Base-by-base conservation (phyloP, 2,113 vertebrate genomes). In the Tauraco erythrolophus region DNA sequence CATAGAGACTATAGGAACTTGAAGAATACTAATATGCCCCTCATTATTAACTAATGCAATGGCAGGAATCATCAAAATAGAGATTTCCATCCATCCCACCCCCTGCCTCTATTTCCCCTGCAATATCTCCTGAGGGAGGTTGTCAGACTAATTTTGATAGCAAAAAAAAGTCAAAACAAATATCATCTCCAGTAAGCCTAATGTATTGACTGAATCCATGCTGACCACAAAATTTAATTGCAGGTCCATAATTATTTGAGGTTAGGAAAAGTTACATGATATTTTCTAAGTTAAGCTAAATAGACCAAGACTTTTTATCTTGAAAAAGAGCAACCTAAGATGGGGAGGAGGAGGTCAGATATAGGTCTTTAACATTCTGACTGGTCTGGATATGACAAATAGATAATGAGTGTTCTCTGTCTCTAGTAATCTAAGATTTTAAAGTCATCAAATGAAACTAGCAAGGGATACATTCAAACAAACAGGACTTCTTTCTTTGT, bases 21-120 rank as follows among this genome's bases (percentile, higher is more conserved):
- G 68, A 94, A 46, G 96, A 96, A 97, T 92, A 96, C 95, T 95
- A 97, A 97, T 95, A 91, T 86, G 39, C 69, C 41, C 61, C 76
- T 94, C 86, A 82, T 92, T 96, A 95, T 87, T 95, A 94, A 75
- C 92, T 89, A 87, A 89, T 87, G 89, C 72, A 89, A 66, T 82
- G 80, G 31, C 69, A 92, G 53, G 46, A 80, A 70, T 87, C 23
- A 43, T 92, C 88, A 69, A 84, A 92, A 84, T 41, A 60, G 60
- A 89, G 25, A 84, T 74, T 43, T 19, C 5, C 7, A 17, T 14
- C 12, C 31, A 43, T 14, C 41, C 41, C 41, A 43, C 14, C 8
- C 1, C 17, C 31, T 1, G 0, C 18, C 14, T 4, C 16, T 45
- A 27, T 86, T 58, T 46, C 35, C 27, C 24, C 24, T 80, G 31